Conservation (phyloP, 2,888 invertebrate species). For the Dasysyrphus albostriatus region DNA sequence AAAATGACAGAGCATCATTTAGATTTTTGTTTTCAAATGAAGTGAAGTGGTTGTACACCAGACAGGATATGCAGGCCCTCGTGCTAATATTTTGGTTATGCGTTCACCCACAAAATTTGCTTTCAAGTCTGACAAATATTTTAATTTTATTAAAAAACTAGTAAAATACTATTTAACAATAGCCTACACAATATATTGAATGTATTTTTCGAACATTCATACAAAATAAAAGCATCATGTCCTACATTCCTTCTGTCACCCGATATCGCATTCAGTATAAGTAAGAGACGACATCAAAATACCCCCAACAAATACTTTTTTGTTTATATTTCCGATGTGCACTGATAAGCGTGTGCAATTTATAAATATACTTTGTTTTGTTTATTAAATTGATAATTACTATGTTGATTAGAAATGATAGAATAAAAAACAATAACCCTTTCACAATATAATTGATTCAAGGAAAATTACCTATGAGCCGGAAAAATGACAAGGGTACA, state of each 20-base stretch:
- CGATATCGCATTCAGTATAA: slow-evolving; percentile 13
- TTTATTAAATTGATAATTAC: slow-evolving; percentile 8
- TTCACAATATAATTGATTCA: slow-evolving; percentile 11
- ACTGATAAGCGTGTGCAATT: slow-evolving; percentile 35
- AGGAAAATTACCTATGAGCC: neutral
- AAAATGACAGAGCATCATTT: too few species aligned
- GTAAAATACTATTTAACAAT: too few species aligned
- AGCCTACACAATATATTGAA: neutral
- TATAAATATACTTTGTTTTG: slow-evolving; percentile 26
- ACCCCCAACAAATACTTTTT: slow-evolving; percentile 47
- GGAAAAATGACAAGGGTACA: slow-evolving; percentile 4
- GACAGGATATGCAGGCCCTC: too few species aligned
- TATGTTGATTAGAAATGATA: slow-evolving; percentile 6
- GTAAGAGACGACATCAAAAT: neutral
- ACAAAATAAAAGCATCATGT: neutral
- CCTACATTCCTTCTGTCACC: neutral
- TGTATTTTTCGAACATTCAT: neutral
- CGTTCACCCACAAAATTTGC: too few species aligned
- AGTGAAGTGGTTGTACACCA: too few species aligned
- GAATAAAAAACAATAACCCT: slow-evolving; percentile 14
- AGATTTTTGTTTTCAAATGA: too few species aligned
- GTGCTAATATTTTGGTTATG: too few species aligned
- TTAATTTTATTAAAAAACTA: neutral
- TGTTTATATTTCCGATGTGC: slow-evolving; percentile 39
- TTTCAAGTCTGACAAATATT: too few species aligned